Evolutionary conservation across 2,797 vertebrate genomes (phyloP).

Genomic region (Lepidocolaptes lacrymiger): DNA sequence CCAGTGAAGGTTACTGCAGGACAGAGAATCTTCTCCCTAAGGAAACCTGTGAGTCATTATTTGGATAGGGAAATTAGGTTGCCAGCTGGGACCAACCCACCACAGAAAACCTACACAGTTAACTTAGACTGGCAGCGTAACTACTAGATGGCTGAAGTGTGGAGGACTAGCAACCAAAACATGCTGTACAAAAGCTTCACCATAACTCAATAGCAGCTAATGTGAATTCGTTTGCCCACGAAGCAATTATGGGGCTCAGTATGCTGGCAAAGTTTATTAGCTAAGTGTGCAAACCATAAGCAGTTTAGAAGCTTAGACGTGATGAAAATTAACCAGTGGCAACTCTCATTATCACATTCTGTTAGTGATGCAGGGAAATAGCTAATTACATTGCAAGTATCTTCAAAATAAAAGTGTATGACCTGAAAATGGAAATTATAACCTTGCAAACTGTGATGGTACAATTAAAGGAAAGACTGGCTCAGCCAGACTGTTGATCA

Average conservation of each 20-base stretch:
- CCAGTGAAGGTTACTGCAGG: background rate
- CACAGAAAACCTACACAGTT: background rate
- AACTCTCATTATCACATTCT: background rate
- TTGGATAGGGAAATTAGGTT: background rate
- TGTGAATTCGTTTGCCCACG: background rate
- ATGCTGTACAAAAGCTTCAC: background rate
- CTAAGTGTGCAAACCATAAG: background rate
- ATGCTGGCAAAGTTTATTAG: background rate
- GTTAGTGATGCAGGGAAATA: background rate
- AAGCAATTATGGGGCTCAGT: background rate
- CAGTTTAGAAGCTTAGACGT: background rate
- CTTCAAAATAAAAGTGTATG: background rate
- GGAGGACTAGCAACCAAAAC: background rate
- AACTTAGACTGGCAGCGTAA: background rate
- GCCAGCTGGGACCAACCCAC: background rate
- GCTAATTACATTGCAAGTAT: background rate
- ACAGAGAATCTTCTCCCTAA: background rate
- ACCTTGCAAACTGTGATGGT: background rate
- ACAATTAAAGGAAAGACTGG: slow-evolving; percentile 3
- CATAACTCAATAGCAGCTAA: background rate
- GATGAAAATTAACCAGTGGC: background rate
- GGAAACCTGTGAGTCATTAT: background rate
- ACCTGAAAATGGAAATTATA: slow-evolving; percentile 41
- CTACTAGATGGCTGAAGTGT: background rate
- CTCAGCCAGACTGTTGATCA: background rate